phyloP scores from a whole-genome alignment of 2,888 invertebrate species.

The Erpobdella octoculata region DNA sequence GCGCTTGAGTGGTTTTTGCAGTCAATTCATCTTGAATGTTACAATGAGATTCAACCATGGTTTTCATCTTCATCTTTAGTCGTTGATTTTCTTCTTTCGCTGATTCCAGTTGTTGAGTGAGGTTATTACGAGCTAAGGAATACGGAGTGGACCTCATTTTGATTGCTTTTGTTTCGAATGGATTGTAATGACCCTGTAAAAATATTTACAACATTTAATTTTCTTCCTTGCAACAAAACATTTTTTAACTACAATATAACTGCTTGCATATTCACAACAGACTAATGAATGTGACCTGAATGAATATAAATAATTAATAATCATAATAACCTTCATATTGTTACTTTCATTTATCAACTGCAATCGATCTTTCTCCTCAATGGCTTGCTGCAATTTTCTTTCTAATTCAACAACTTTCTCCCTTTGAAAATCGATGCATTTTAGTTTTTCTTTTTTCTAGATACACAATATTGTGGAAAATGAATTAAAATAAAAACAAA shows the following conservation, averaged over 20 bases:
- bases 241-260: background rate
- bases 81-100: background rate
- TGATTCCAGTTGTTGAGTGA: background rate
- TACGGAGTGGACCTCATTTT: background rate
- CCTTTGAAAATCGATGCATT: too few relatives aligned
- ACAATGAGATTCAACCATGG: background rate
- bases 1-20: background rate
- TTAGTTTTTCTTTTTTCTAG: too few relatives aligned
- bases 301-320: too few relatives aligned
- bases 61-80: constrained; percentile 4
- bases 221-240: background rate
- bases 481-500: background rate
- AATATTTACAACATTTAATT: background rate
- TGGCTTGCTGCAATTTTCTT: too few relatives aligned
- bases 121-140: background rate
- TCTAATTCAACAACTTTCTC: too few relatives aligned
- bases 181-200: constrained; percentile 9
- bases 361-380: too few relatives aligned
- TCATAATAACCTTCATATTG: too few relatives aligned
- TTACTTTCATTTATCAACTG: too few relatives aligned
- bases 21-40: background rate
- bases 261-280: too few relatives aligned
- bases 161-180: background rate
- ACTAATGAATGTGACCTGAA: too few relatives aligned
- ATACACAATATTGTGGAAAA: too few relatives aligned